A percentile compares a stretch with the other conserved stretches of the same genome.
These are phyloP conservation scores for Calypte anna DNA, from an alignment of 2,113 vertebrate species.

Conservation along the genomic window DNA sequence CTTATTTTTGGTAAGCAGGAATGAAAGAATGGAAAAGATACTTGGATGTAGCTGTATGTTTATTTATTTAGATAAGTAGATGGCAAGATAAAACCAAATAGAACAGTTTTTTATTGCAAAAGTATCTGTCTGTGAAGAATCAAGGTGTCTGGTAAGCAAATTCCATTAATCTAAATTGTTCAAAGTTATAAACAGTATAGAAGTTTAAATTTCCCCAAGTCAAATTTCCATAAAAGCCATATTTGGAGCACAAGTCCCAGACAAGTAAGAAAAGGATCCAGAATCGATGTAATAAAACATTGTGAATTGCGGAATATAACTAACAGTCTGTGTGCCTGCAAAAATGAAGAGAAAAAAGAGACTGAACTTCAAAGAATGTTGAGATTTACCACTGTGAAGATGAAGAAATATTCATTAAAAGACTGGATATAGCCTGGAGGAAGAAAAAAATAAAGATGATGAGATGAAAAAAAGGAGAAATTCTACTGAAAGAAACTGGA, in stretches of 20 bases:
- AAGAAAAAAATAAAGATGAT: not conserved
- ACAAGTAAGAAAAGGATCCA: not conserved
- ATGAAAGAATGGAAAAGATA: not conserved
- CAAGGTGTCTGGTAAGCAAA: not conserved
- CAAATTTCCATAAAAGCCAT: not conserved
- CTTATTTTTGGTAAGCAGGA: not conserved
- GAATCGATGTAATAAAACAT: not conserved
- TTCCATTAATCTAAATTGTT: not conserved
- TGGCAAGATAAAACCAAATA: not conserved
- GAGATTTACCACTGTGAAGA: not conserved
- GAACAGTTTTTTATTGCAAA: not conserved
- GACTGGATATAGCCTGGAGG: not conserved
- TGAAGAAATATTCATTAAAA: not conserved
- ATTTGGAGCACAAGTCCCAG: not conserved
- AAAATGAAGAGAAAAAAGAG: not conserved
- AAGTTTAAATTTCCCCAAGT: not conserved
- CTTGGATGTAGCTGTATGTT: not conserved
- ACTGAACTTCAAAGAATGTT: not conserved
- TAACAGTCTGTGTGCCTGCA: not conserved
- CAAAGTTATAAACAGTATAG: not conserved
- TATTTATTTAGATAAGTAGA: not conserved
- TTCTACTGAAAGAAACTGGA: not conserved
- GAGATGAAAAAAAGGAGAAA: not conserved
- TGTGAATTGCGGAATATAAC: not conserved
- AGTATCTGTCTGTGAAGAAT: not conserved